phyloP scores from a whole-genome alignment of 2,113 vertebrate genomes.

The Cyrtonyx montezumae region DNA sequence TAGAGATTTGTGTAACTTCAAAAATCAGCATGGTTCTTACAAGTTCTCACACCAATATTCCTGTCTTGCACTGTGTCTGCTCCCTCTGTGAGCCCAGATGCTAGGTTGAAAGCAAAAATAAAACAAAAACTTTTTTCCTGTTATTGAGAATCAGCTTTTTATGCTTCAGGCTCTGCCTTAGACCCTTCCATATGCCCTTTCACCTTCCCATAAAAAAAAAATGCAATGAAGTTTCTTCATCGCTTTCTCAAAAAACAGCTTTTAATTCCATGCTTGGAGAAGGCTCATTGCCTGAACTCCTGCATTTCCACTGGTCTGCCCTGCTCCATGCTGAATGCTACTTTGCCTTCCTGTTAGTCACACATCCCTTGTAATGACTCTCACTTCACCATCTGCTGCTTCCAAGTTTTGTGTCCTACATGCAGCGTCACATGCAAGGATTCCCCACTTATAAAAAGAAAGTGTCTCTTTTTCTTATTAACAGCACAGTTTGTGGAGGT shows the following conservation, averaged over 20 bases:
- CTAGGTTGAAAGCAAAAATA: neutral
- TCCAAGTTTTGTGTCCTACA: neutral
- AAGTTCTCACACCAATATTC: neutral
- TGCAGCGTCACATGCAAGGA: neutral
- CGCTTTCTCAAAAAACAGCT: neutral
- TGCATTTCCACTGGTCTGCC: neutral
- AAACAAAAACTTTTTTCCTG: neutral
- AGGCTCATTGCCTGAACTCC: neutral
- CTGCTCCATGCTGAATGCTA: neutral
- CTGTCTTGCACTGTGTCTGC: neutral
- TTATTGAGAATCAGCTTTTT: neutral
- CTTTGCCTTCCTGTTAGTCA: neutral
- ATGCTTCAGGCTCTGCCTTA: neutral
- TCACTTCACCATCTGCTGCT: neutral
- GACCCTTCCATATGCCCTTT: neutral
- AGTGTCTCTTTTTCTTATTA: neutral
- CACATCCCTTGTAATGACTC: neutral
- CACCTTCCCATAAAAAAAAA: neutral
- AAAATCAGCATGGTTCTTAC: neutral
- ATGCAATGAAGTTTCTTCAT: neutral
- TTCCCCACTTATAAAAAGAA: neutral
- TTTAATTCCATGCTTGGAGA: neutral
- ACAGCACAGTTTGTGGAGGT: neutral
- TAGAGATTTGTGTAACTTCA: neutral
- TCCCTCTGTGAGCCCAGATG: neutral